A percentile compares a stretch with the other conserved stretches of the same genome.
These are phyloP conservation scores for Chrysogorgia sp. DNA, from an alignment of 92 coral and sea anemone genomes.

Conservation along the genomic window DNA sequence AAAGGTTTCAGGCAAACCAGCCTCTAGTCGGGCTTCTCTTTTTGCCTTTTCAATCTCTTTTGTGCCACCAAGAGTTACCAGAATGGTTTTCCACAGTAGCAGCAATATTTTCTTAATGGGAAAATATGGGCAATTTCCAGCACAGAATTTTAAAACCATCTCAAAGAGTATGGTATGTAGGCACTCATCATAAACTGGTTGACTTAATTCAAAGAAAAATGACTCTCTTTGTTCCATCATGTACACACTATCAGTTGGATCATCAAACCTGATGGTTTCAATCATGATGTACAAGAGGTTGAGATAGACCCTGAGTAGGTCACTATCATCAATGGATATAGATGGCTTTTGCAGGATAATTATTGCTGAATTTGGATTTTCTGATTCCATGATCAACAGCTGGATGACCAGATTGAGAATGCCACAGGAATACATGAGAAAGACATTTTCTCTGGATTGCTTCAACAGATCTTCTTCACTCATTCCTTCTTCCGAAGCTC, in stretches of 20 bases:
- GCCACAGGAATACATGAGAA: conserved; percentile 84
- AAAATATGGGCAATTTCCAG: conserved; percentile 91
- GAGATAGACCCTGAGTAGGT: conserved; percentile 77
- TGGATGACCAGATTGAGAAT: conserved; percentile 72
- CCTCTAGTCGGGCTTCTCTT: conserved; percentile 69
- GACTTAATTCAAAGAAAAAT: conserved; percentile 81
- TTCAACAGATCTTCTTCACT: conserved; percentile 72
- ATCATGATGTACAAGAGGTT: conserved; percentile 89
- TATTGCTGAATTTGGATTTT: conserved; percentile 80
- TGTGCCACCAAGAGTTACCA: conserved; percentile 91
- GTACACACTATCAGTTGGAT: conserved; percentile 71
- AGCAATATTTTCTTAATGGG: conserved; percentile 94
- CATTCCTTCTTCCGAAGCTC: conserved; percentile 82
- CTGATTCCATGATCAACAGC: conserved; percentile 85
- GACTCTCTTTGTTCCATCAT: conserved; percentile 56
- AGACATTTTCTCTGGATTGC: conserved; percentile 82
- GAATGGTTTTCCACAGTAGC: conserved; percentile 88
- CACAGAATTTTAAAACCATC: conserved; percentile 95
- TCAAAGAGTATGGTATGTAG: conserved; percentile 82
- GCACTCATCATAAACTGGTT: conserved; percentile 68
- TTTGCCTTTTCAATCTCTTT: conserved; percentile 72
- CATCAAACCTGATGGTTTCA: conserved; percentile 78
- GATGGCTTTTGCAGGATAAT: conserved; percentile 90
- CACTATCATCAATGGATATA: conserved; percentile 87
- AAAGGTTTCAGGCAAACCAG: conserved; percentile 81